Evolutionary conservation across 2,113 vertebrate species (phyloP).

Genomic region (Rhipidura dahli): DNA sequence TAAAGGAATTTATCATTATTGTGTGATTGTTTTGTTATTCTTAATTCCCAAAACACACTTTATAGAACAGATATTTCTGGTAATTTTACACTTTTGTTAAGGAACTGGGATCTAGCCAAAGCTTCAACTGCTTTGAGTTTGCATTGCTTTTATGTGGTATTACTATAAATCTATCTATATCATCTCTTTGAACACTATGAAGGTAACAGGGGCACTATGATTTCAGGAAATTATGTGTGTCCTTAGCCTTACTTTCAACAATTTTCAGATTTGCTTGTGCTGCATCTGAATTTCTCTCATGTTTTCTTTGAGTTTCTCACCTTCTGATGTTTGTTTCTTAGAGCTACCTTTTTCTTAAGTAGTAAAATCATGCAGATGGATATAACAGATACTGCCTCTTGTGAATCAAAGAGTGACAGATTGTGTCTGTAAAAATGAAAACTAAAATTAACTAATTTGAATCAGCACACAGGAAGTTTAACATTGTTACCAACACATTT

Average conservation of each 20-base stretch:
- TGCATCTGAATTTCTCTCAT: background rate
- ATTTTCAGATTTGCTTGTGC: background rate
- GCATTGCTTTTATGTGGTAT: background rate
- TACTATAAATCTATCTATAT: background rate
- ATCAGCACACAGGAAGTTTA: constrained; percentile 31
- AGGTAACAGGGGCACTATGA: background rate
- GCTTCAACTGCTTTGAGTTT: background rate
- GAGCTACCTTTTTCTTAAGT: constrained; percentile 43
- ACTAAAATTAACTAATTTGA: constrained; percentile 46
- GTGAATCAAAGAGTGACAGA: constrained; percentile 43
- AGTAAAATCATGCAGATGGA: constrained; percentile 27
- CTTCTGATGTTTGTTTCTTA: constrained; percentile 45
- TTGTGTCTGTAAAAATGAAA: constrained; percentile 58
- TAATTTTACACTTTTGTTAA: background rate
- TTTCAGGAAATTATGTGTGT: background rate
- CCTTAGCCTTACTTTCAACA: background rate
- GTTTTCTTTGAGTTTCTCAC: constrained; percentile 40
- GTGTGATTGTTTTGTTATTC: background rate
- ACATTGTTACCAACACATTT: constrained; percentile 40
- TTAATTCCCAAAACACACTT: background rate
- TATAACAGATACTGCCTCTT: constrained; percentile 44
- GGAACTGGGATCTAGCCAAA: background rate
- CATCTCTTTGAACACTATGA: background rate
- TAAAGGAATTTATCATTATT: background rate
- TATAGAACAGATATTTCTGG: background rate